Evolutionary conservation across 2,797 vertebrate species (phyloP), one percentile per base, ranked within the genome.

Genomic region (Hoplostethus atlanticus): DNA sequence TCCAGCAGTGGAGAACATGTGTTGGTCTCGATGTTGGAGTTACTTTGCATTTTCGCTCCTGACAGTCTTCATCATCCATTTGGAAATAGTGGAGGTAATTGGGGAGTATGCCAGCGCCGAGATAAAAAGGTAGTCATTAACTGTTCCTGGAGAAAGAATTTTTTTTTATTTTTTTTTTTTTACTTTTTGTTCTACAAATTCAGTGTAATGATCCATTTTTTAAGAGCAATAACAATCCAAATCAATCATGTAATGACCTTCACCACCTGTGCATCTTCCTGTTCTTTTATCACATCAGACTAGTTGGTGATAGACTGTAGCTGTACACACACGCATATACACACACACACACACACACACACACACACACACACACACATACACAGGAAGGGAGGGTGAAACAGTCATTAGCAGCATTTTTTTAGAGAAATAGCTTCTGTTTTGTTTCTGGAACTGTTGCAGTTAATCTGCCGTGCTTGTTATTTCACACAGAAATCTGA

Each of bases 51-150:
- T 89, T 86, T 71, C 5, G 53, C 81, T 89, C 64, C 89, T 90
- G 91, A 91, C 90, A 88, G 84, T 84, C 89, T 90, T 87, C 83
- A 85, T 91, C 81, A 87, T 84, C 86, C 71, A 12, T 91, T 89
- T 85, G 76, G 84, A 91, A 86, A 84, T 85, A 71, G 56, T 55
- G 17, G 82, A 73, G 75, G 87, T 93, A 91, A 92, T 94, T 94
- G 88, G 88, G 86, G 88, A 87, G 81, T 84, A 77, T 87, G 89
- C 89, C 89, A 84, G 84, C 77, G 71, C 71, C 12, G 72, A 87
- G 89, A 92, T 91, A 85, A 91, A 92, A 92, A 90, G 90, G 80
- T 80, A 81, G 82, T 83, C 87, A 90, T 93, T 93, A 90, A 87
- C 81, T 82, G 80, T 71, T 86, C 83, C 84, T 86, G 71, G 89